Percentiles rank a stretch among this genome's conserved stretches.
Evolutionary conservation across 2,113 vertebrate genomes (phyloP).

Genomic region (Bucco capensis): DNA sequence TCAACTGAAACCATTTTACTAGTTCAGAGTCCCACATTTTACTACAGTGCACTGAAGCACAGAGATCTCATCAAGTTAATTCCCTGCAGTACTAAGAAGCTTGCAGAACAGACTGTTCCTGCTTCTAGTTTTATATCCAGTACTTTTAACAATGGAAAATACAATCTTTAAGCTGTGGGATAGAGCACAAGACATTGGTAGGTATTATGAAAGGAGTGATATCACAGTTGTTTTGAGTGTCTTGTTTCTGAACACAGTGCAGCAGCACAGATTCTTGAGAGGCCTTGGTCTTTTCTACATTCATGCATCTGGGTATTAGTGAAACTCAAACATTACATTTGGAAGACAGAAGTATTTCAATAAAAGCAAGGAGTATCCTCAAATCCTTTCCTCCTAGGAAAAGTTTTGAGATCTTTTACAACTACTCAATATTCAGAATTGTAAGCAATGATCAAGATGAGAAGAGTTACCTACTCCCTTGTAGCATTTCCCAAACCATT

Average conservation of each 20-base stretch:
- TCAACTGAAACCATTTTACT: background rate
- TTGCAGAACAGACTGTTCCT: background rate
- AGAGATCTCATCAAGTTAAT: background rate
- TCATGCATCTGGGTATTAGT: background rate
- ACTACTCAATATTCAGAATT: background rate
- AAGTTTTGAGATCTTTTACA: background rate
- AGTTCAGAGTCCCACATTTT: background rate
- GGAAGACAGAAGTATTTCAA: background rate
- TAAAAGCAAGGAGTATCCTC: background rate
- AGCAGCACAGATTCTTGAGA: background rate
- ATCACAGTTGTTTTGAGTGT: background rate
- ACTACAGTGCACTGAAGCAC: background rate
- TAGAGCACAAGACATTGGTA: background rate
- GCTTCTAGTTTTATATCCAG: background rate
- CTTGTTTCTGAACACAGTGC: background rate
- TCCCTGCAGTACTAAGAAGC: background rate
- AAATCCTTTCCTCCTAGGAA: background rate
- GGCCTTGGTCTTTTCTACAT: background rate
- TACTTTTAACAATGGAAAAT: slow-evolving; percentile 15
- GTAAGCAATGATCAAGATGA: background rate
- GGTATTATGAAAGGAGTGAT: background rate
- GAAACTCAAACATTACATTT: background rate
- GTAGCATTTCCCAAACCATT: background rate
- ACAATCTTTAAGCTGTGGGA: background rate
- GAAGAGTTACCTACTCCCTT: background rate